Evolutionary conservation across 2,113 vertebrate genomes (phyloP), one percentile per base, ranked within the genome.

Genomic region (Otis tarda): DNA sequence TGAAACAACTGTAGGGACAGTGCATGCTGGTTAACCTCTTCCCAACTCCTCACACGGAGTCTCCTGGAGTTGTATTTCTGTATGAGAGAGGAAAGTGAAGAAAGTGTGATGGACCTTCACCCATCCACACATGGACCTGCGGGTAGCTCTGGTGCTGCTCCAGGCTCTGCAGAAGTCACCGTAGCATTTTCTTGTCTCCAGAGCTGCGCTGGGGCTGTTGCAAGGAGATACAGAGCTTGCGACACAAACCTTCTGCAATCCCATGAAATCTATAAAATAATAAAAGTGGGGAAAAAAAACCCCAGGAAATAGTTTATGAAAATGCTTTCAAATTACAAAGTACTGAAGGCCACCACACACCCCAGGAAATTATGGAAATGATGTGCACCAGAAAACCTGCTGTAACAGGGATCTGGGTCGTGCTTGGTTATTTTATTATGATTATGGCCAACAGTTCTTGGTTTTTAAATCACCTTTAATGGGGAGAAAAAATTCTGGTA

Each of bases 391-490:
- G 47, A 39, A 97, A 90, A 53, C 22, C 18, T 63, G 85, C 95
- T 92, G 65, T 93, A 71, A 95, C 96, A 86, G 20, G 93, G 84
- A 97, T 94, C 95, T 97, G 88, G 94, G 91, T 94, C 89, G 92
- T 91, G 93, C 45, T 94, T 93, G 91, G 89, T 90, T 96, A 90
- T 97, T 91, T 95, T 96, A 67, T 96, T 91, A 83, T 79, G 94
- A 94, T 95, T 93, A 83, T 15, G 77, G 92, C 93, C 89, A 97
- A 96, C 53, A 45, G 77, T 93, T 95, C 95, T 93, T 57, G 94
- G 87, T 93, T 97, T 87, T 97, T 96, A 98, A 98, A 97, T 96
- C 73, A 49, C 50, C 69, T 96, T 97, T 97, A 95, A 95, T 92
- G 78, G 85, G 90, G 95, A 95, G 65, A 97, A 97, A 97, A 96